Evolutionary conservation across 2,888 invertebrate species (phyloP).

Genomic region (Lumbricus terrestris): DNA sequence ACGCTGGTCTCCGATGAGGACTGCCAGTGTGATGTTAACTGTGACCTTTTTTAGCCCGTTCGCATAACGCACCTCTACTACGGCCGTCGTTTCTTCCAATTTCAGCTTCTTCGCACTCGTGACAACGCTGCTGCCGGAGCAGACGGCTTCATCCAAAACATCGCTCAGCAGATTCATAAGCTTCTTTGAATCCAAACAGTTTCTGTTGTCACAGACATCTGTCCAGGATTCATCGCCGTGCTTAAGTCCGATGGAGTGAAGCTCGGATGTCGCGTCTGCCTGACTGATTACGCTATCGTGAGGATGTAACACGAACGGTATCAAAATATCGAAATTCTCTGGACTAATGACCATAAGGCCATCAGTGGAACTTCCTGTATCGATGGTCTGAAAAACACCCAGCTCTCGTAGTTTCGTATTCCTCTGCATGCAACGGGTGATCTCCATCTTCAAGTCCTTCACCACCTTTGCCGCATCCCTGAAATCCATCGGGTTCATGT

Average conservation of each 20-base stretch:
- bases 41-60: background rate
- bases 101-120: background rate
- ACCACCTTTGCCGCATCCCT: conserved; percentile 16
- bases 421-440: conserved; percentile 9
- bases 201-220: conserved; percentile 22
- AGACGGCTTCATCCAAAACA: background rate
- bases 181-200: background rate
- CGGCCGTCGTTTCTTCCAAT: background rate
- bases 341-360: conserved; percentile 30
- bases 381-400: background rate
- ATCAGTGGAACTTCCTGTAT: conserved; percentile 27
- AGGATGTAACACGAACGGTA: conserved; percentile 21
- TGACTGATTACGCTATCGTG: conserved; percentile 4
- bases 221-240: background rate
- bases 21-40: background rate
- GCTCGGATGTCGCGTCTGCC: conserved; percentile 14
- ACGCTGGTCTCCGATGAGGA: background rate
- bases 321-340: conserved; percentile 28
- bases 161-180: background rate
- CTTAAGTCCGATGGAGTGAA: conserved; percentile 15
- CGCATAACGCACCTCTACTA: background rate
- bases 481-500: conserved; percentile 20
- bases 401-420: background rate
- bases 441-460: conserved; percentile 23
- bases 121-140: background rate